phyloP scores from a whole-genome alignment of 2,797 vertebrate genomes.

The Meda fulgida region DNA sequence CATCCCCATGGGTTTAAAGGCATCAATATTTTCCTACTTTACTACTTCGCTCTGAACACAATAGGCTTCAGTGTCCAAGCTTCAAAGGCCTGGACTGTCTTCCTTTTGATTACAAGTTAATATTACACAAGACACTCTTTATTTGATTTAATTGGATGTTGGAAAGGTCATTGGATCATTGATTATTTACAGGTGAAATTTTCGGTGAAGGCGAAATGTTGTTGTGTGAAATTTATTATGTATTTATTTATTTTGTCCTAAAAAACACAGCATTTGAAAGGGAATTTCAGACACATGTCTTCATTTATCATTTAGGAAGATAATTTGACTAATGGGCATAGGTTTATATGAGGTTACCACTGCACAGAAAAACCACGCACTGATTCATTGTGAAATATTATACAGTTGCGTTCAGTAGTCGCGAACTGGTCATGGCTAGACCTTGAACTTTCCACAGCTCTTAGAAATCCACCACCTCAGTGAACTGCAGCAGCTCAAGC shows the following conservation, averaged over 20 bases:
- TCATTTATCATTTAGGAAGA: slow-evolving; percentile 27
- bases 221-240: slow-evolving; percentile 32
- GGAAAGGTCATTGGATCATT: slow-evolving; percentile 65
- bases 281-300: slow-evolving; percentile 2
- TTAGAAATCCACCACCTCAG: slow-evolving; percentile 51
- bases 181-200: slow-evolving; percentile 52
- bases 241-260: slow-evolving; percentile 12
- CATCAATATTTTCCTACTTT: slow-evolving; percentile 77
- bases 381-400: slow-evolving; percentile 35
- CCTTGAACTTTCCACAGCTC: slow-evolving; percentile 54
- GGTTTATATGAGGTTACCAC: slow-evolving; percentile 6
- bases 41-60: slow-evolving; percentile 68
- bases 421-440: slow-evolving; percentile 43
- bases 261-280: slow-evolving; percentile 1
- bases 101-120: slow-evolving; percentile 69
- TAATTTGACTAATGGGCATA: slow-evolving; percentile 34
- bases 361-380: background rate
- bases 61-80: slow-evolving; percentile 75
- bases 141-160: slow-evolving; percentile 65
- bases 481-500: slow-evolving; percentile 55
- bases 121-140: slow-evolving; percentile 64
- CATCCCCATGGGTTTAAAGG: slow-evolving; percentile 72
- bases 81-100: slow-evolving; percentile 72
- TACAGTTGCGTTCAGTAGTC: slow-evolving; percentile 21
- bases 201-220: slow-evolving; percentile 2